A percentile compares a stretch with the other conserved stretches of the same genome.
These are phyloP conservation scores for Oncorhynchus masou DNA, from an alignment of 2,113 vertebrate species.

Conservation along the genomic window DNA sequence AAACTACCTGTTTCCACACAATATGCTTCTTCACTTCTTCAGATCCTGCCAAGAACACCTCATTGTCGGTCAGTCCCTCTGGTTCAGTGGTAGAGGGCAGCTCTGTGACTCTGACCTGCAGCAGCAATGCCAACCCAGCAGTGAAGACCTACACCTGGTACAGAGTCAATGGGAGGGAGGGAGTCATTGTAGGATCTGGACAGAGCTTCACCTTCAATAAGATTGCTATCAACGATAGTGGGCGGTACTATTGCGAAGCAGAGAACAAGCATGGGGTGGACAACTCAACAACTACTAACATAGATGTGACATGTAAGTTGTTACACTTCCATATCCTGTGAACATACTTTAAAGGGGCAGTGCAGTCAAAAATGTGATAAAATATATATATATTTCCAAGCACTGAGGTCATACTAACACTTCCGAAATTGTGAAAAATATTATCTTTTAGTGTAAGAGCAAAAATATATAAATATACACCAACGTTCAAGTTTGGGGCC, in stretches of 20 bases:
- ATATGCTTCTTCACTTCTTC: neutral
- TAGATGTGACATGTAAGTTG: slow-evolving; percentile 56
- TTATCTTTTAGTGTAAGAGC: neutral
- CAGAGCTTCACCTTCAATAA: slow-evolving; percentile 12
- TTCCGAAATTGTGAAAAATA: no score
- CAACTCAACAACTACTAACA: slow-evolving; percentile 24
- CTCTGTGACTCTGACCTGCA: slow-evolving; percentile 55
- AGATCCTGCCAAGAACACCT: slow-evolving; percentile 64
- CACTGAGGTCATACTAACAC: no score
- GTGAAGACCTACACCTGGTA: slow-evolving; percentile 63
- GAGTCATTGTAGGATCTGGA: slow-evolving; percentile 5
- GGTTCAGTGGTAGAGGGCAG: no score
- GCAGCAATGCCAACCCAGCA: slow-evolving; percentile 45
- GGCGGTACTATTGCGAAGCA: slow-evolving; percentile 51
- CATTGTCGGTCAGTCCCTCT: slow-evolving; percentile 16
- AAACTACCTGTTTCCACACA: neutral
- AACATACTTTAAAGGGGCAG: neutral
- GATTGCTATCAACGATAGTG: neutral
- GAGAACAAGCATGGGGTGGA: slow-evolving; percentile 50
- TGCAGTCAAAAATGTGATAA: no score
- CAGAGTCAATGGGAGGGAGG: slow-evolving; percentile 33
- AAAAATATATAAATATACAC: neutral
- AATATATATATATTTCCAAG: no score
- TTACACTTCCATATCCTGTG: neutral
- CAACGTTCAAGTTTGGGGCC: no score